A percentile compares a stretch with the other conserved stretches of the same genome.
phyloP scores from a whole-genome alignment of 1,140 invertebrate genomes.

The Drosophila murphyi region DNA sequence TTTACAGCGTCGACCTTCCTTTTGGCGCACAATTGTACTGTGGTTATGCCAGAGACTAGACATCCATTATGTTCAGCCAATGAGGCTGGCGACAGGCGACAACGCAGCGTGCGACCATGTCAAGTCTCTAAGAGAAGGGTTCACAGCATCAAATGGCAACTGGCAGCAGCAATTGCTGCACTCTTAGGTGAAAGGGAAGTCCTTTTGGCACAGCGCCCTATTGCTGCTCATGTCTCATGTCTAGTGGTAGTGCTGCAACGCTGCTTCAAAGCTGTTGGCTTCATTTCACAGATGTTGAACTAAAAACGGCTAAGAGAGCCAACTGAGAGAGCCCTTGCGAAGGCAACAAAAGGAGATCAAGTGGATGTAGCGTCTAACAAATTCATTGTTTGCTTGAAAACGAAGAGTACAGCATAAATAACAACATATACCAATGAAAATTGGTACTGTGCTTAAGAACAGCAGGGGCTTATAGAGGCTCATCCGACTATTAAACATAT shows the following conservation, averaged over 20 bases:
- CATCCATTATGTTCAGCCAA: conserved; percentile 37
- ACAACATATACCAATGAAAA: not conserved
- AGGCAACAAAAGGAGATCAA: conserved; percentile 25
- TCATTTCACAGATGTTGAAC: conserved; percentile 60
- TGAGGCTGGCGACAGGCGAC: conserved; percentile 20
- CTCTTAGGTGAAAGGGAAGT: conserved; percentile 27
- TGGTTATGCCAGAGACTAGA: conserved; percentile 16
- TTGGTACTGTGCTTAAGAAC: too few relatives aligned
- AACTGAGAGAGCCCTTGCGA: conserved; percentile 48
- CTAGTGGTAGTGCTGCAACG: conserved; percentile 31
- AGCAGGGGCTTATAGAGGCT: too few relatives aligned
- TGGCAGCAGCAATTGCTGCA: conserved; percentile 30
- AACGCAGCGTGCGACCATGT: conserved; percentile 45
- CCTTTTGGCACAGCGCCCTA: conserved; percentile 22
- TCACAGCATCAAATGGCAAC: conserved; percentile 31
- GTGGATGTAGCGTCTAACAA: conserved; percentile 3
- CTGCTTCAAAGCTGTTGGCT: conserved; percentile 57
- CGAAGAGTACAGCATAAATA: conserved; percentile 11
- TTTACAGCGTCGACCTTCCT: conserved; percentile 23
- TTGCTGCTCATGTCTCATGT: conserved; percentile 19
- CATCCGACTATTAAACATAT: too few relatives aligned
- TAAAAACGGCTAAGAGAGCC: conserved; percentile 52
- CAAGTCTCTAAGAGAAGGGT: conserved; percentile 30
- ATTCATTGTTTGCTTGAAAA: conserved; percentile 24
- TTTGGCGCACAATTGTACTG: conserved; percentile 15